Evolutionary conservation across 2,113 vertebrate species (phyloP).

Genomic region (Collichthys lucidus): DNA sequence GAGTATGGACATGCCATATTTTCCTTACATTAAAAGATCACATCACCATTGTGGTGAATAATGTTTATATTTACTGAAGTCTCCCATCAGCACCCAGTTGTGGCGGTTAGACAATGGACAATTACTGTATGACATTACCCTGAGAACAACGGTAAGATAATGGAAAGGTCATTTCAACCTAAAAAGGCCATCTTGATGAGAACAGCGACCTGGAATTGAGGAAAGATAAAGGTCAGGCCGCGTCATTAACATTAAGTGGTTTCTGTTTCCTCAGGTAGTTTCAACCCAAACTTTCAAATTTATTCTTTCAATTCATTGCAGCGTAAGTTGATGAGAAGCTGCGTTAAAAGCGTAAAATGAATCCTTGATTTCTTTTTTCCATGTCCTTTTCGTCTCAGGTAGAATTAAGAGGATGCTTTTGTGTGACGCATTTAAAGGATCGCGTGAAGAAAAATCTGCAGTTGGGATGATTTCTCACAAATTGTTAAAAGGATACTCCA

Average conservation of each 20-base stretch:
- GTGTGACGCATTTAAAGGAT: slow-evolving; percentile 3
- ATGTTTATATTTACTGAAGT: background rate
- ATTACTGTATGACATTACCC: background rate
- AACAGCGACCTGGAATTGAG: slow-evolving; percentile 16
- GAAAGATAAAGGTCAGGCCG: slow-evolving; percentile 50
- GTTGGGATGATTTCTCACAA: background rate
- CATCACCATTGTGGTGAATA: background rate
- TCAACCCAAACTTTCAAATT: slow-evolving; percentile 20
- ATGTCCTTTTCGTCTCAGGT: background rate
- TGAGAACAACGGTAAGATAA: background rate
- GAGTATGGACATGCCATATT: background rate
- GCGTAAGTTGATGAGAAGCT: background rate
- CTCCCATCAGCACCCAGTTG: background rate
- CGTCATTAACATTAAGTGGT: slow-evolving; percentile 15
- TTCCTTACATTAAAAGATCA: slow-evolving; percentile 1
- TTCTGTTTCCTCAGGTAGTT: slow-evolving; percentile 5
- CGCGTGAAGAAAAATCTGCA: background rate
- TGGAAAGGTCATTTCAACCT: background rate
- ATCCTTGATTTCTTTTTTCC: background rate
- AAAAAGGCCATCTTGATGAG: slow-evolving; percentile 43
- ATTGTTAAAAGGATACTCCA: background rate
- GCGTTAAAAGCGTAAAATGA: slow-evolving; percentile 15
- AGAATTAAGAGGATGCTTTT: background rate
- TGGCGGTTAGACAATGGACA: slow-evolving; percentile 32
- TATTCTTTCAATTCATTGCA: slow-evolving; percentile 39